Conservation (phyloP, 2,113 vertebrate genomes). For the Channa maculata region DNA sequence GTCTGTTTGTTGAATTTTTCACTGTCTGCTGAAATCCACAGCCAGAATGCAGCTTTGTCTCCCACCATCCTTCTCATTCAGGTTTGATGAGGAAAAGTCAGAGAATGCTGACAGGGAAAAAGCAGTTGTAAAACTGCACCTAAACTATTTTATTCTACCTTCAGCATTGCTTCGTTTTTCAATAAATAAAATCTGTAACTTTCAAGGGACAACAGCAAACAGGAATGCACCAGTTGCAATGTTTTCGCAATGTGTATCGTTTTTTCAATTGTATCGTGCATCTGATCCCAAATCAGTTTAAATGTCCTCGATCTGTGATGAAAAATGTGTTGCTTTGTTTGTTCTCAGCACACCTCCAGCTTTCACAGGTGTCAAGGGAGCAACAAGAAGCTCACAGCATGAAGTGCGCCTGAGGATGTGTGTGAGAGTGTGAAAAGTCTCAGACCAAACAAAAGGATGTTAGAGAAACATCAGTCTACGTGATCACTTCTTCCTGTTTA, state of each 20-base stretch:
- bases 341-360: slow-evolving; percentile 16
- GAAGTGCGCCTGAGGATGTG: slow-evolving; percentile 35
- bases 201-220: background rate
- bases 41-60: slow-evolving; percentile 1
- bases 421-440: slow-evolving; percentile 56
- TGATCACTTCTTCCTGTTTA: slow-evolving; percentile 68
- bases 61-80: background rate
- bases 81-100: slow-evolving; percentile 1
- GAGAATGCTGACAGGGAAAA: background rate
- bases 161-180: background rate
- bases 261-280: background rate
- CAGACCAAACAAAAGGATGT: slow-evolving; percentile 66
- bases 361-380: slow-evolving; percentile 9
- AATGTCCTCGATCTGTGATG: background rate
- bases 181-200: background rate
- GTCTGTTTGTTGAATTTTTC: slow-evolving; percentile 16
- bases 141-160: background rate
- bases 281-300: slow-evolving; percentile 7
- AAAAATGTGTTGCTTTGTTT: slow-evolving; percentile 13
- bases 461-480: slow-evolving; percentile 52
- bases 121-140: slow-evolving; percentile 1
- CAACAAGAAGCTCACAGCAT: slow-evolving; percentile 23
- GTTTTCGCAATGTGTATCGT: background rate
- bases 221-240: background rate
- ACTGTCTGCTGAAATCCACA: slow-evolving; percentile 15